These are phyloP conservation scores for Graptemys geographica DNA, from an alignment of 2,797 vertebrate genomes.

Conservation along the genomic window DNA sequence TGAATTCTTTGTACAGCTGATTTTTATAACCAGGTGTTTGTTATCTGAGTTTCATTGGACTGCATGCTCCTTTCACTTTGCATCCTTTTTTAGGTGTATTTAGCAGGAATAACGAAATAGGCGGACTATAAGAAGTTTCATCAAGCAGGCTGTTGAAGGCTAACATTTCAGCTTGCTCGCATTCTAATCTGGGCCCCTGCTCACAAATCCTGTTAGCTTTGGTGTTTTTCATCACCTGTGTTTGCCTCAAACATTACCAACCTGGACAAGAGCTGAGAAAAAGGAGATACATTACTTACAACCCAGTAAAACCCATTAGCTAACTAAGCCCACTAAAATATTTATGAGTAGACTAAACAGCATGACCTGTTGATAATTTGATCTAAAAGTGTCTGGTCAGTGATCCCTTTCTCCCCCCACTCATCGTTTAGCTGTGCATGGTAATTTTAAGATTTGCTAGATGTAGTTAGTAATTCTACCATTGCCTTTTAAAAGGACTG, in stretches of 20 bases:
- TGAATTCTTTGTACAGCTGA: neutral
- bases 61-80: neutral
- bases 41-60: constrained; percentile 9
- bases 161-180: constrained; percentile 50
- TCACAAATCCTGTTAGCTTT: constrained; percentile 61
- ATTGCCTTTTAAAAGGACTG: neutral
- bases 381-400: neutral
- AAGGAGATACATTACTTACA: neutral
- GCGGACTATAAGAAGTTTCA: constrained; percentile 24
- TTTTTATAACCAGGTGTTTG: constrained; percentile 27
- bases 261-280: fast-evolving
- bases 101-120: no score
- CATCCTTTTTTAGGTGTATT: no score
- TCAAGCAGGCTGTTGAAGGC: constrained; percentile 15
- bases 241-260: neutral
- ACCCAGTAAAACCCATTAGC: neutral
- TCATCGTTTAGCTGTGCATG: neutral
- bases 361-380: neutral
- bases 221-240: constrained; percentile 13
- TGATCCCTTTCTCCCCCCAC: neutral
- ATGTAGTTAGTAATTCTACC: neutral
- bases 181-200: constrained; percentile 14
- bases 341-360: neutral
- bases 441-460: neutral
- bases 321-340: neutral